Base-by-base conservation (phyloP, 2,888 invertebrate genomes). In the Hyposoter dolosus region DNA sequence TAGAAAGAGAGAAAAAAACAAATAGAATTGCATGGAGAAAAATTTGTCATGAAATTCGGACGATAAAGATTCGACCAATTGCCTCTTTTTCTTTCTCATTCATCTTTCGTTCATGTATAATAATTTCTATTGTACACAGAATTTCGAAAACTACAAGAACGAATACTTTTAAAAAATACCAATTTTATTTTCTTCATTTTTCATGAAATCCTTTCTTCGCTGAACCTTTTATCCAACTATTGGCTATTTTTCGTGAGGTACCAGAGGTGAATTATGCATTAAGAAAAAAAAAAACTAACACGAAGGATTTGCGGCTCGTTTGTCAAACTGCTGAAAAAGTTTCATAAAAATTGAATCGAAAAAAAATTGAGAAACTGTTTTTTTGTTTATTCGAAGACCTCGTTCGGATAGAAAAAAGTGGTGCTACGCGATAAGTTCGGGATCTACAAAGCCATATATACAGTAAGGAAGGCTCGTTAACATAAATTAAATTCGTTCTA, bases 401-500 rank as follows among this genome's bases (percentile, higher is more conserved):
- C 43, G 15, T 75, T 63, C 17, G 6, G 32, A n/a, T 60, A 45
- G 60, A 56, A 9, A 75, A 28, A 43, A 45, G 45, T 63, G 23
- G 40, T 40, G 74, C 19, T 19, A 19, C 23, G 43, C 53, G 6
- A 43, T 28, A 65, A 81, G 53, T n/a, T 45, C 60, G 43, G 15
- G 53, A 84, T 53, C 76, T 56, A 84, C 66, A 81, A 82, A 28
- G 72, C 28, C 47, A 50, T 83, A 87, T 82, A 79, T 80, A 87
- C 83, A 82, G 78, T 82, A 12, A 79, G 69, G 23, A 71, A 80
- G 71, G 75, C 75, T 35, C 75, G 19, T 76, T 17, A 10, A n/a
- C 72, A 50, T 82, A 78, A 88, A 88, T 84, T 86, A 87, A 87
- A 88, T 86, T 88, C 71, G 28, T 84, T 47, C 86, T 86, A 84